Evolutionary conservation across 2,797 vertebrate species (phyloP), one percentile per base, ranked within the genome.

Genomic region (Chelon auratus): DNA sequence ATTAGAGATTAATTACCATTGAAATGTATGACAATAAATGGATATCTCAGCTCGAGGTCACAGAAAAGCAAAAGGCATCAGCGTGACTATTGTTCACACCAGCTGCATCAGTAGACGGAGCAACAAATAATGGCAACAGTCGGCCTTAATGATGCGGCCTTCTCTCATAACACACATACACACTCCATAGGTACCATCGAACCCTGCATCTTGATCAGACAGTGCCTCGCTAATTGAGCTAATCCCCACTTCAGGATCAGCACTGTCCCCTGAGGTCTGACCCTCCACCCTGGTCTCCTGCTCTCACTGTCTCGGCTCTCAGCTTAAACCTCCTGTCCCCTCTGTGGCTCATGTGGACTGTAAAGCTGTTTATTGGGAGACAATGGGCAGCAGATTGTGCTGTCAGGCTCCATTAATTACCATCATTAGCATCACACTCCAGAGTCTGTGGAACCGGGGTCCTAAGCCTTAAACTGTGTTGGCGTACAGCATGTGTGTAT

Each of bases 301-400:
- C 77, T 75, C 86, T 80, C 85, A 70, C 83, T 18, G 81, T 68
- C 83, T 76, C 80, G n/a, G 78, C 66, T 71, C 78, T 75, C 56
- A 36, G 87, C 77, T 83, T 89, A 89, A 87, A 75, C 36, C 89
- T 79, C 75, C 62, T 36, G 75, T 82, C 87, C 81, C 84, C 87
- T 90, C 81, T 81, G 86, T 91, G 93, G 91, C 93, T 92, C 94
- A 94, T 95, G 93, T 93, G 95, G 94, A 92, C 94, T 93, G 95
- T 92, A 93, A 93, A 87, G 92, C 81, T 87, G 92, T 93, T 94
- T 89, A 95, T 96, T 95, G 94, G 93, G 92, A 94, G 94, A 97
- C 97, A 98, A 98, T 96, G 92, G 96, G 96, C 95, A 97, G 95
- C 97, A 99, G 97, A 97, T 97, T 99, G 97, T 96, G 94, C 96